A percentile compares a stretch with the other conserved stretches of the same genome.
Conservation (phyloP, 2,113 vertebrate species). For the Heterotilapia buettikoferi region DNA sequence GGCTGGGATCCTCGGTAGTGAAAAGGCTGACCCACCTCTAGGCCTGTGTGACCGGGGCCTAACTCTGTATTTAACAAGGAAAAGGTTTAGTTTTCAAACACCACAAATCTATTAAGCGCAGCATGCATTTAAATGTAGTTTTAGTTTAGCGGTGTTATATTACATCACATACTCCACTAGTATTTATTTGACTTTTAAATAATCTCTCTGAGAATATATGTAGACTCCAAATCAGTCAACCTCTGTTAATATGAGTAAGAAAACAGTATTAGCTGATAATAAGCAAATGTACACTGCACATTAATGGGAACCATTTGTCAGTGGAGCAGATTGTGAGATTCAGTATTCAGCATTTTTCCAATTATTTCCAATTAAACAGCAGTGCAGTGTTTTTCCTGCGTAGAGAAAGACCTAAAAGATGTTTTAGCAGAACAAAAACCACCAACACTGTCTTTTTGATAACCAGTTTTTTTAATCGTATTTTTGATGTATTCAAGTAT, state of each 20-base stretch:
- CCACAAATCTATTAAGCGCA: not conserved
- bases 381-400: not conserved
- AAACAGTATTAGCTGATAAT: not conserved
- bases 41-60: not conserved
- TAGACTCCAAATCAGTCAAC: not conserved
- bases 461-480: fast-evolving
- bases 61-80: not conserved
- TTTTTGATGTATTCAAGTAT: fast-evolving
- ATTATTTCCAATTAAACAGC: not conserved
- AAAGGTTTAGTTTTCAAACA: not conserved
- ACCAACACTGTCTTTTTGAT: not conserved
- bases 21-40: not conserved
- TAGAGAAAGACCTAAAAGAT: not conserved
- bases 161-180: not conserved
- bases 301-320: not conserved
- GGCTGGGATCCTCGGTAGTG: fast-evolving
- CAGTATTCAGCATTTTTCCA: not conserved
- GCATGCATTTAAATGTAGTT: not conserved
- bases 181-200: not conserved
- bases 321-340: not conserved
- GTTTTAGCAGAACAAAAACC: not conserved
- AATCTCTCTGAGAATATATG: not conserved
- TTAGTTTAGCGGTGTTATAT: not conserved
- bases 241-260: not conserved
- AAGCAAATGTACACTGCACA: not conserved